phyloP scores from a whole-genome alignment of 2,113 vertebrate genomes.

The Odontesthes bonariensis region DNA sequence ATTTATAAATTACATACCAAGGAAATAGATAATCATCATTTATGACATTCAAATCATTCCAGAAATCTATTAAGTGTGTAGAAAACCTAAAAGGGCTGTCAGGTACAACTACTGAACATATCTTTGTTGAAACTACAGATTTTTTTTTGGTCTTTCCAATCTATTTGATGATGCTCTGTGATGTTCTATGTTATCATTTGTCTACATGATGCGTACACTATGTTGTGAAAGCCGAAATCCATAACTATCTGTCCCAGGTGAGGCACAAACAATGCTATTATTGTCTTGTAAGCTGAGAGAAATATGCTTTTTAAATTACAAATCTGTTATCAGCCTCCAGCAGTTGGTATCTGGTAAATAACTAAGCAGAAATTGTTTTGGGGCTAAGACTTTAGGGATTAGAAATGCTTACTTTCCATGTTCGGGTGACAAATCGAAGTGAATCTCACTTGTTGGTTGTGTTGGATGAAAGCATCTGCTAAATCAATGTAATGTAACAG shows the following conservation, averaged over 20 bases:
- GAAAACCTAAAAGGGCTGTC: slow-evolving; percentile 46
- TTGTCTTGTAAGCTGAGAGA: background rate
- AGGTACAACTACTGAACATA: background rate
- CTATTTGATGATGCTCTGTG: background rate
- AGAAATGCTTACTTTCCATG: no score
- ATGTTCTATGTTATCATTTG: background rate
- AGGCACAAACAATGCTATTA: background rate
- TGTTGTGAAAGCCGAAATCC: slow-evolving; percentile 5
- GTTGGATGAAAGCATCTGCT: no score
- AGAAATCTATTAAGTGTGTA: slow-evolving; percentile 3
- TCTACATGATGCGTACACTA: background rate
- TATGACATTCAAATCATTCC: slow-evolving; percentile 68
- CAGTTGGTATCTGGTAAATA: background rate
- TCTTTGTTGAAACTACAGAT: background rate
- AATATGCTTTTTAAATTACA: background rate
- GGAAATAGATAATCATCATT: slow-evolving; percentile 6
- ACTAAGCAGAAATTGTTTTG: background rate
- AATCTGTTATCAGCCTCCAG: background rate
- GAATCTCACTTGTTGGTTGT: no score
- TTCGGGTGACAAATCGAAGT: no score
- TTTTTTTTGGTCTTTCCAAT: background rate
- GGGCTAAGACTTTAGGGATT: no score
- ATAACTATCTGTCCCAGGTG: background rate
- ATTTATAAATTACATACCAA: background rate
- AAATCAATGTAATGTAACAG: no score